These are phyloP conservation scores for Steinernema feltiae DNA, from an alignment of 1,140 invertebrate genomes.

Conservation along the genomic window DNA sequence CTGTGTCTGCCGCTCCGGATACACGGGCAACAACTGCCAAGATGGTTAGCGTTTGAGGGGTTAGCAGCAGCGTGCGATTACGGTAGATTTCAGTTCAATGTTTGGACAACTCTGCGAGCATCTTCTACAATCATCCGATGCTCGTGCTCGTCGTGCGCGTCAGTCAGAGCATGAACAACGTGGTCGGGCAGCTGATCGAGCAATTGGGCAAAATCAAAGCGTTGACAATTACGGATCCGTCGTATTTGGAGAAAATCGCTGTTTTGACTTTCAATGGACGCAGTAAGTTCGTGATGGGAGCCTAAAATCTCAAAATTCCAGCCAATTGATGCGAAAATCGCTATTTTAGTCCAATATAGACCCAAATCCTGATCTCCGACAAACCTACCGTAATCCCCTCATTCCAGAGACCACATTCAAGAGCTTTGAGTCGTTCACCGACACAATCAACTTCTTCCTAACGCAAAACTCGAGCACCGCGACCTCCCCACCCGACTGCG, in stretches of 20 bases:
- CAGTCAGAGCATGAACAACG: slow-evolving; percentile 24
- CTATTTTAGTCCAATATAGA: too few species aligned
- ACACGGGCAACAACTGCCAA: slow-evolving; percentile 26
- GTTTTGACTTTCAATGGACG: slow-evolving; percentile 32
- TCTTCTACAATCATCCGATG: slow-evolving; percentile 23
- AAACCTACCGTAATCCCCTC: too few species aligned
- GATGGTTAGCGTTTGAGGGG: neutral
- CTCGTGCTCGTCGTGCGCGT: slow-evolving; percentile 28
- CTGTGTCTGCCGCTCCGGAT: slow-evolving; percentile 28
- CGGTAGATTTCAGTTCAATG: slow-evolving; percentile 33
- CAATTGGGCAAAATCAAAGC: neutral
- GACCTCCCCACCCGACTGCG: slow-evolving; percentile 16
- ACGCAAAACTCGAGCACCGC: neutral
- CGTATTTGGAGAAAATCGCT: slow-evolving; percentile 23
- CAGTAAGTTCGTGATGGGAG: slow-evolving; percentile 18
- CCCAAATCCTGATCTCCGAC: too few species aligned
- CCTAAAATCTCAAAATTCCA: too few species aligned
- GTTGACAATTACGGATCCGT: slow-evolving; percentile 11
- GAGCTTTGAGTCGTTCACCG: neutral
- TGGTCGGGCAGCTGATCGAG: slow-evolving; percentile 24
- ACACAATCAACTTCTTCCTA: slow-evolving; percentile 6
- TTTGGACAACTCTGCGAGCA: slow-evolving; percentile 20
- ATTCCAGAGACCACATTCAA: neutral
- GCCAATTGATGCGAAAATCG: too few species aligned
- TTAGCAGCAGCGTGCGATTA: too few species aligned